Base-by-base conservation (phyloP, 2,888 invertebrate genomes). In the Meliscaeva auricollis region DNA sequence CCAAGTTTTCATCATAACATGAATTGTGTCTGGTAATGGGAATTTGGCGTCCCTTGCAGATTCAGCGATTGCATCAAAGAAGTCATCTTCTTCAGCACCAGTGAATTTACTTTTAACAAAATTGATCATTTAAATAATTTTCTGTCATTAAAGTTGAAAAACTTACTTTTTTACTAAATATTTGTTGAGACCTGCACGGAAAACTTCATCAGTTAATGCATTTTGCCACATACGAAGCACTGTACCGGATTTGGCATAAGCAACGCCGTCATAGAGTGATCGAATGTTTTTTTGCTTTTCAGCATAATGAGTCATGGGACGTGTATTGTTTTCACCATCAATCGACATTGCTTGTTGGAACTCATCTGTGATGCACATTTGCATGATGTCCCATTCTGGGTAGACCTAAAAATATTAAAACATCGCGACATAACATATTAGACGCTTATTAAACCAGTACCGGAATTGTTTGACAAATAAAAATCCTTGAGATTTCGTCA, bases 191-290 rank as follows among this genome's bases (percentile, higher is more conserved):
- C 91, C 91, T 5, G 87, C 87, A 30, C 89, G 88, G 87, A 91
- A 91, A 8, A 91, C 89, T 8, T 70, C 83, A 38, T 91, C 89
- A 50, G 89, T 89, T 15, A 91, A 52, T 0, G 91, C 91, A 81
- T 90, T 66, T 35, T 90, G 90, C 91, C 91, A 91, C 91, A 91
- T 91, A 77, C 89, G 84, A 22, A 91, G 58, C 2, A 91, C 90
- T 0, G 96, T 95, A 8, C 97, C 96, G 11, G 97, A 96, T 94
- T 98, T 98, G 44, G 95, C 95, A 90, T 98, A 98, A 0, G 97
- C 97, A 87, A 98, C 97, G 60, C 95, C 94, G 89, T 97, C 97
- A 88, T 97, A 97, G 11, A 96, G 96, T 87, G 95, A 95, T 60
- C 94, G 94, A 66, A 98, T 97, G 91, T 97, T 97, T 76, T 95